These are phyloP conservation scores for Agrotis exclamationis DNA, from an alignment of 2,888 invertebrate genomes.

Conservation along the genomic window DNA sequence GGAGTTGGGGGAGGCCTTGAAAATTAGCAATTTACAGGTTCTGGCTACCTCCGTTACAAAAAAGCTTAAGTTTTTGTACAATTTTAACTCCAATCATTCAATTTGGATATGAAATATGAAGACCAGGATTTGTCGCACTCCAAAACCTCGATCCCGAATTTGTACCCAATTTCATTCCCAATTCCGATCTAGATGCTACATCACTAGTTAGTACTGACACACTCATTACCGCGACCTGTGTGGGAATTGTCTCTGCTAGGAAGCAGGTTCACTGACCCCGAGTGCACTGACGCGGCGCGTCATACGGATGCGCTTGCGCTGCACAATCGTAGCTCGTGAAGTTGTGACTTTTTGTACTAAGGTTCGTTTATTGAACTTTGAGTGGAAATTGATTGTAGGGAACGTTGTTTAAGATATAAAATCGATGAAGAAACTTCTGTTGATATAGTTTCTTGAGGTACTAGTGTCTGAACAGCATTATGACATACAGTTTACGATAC, in stretches of 20 bases:
- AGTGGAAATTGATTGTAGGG: slow-evolving; percentile 36
- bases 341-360: slow-evolving; percentile 61
- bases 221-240: slow-evolving; percentile 73
- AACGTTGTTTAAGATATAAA: neutral
- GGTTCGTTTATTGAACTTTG: slow-evolving; percentile 67
- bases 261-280: slow-evolving; percentile 77
- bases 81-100: too few relatives aligned
- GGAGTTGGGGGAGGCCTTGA: too few relatives aligned
- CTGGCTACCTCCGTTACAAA: too few relatives aligned
- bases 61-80: too few relatives aligned
- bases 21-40: too few relatives aligned
- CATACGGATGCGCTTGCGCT: slow-evolving; percentile 82
- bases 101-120: too few relatives aligned
- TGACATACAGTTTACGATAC: neutral
- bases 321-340: slow-evolving; percentile 72
- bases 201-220: slow-evolving; percentile 63
- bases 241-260: slow-evolving; percentile 78
- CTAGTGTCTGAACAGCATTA: neutral
- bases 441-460: neutral
- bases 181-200: slow-evolving; percentile 41
- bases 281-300: slow-evolving; percentile 79
- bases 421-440: neutral
- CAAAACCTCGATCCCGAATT: neutral
- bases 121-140: too few relatives aligned
- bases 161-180: neutral